Evolutionary conservation across 2,888 invertebrate genomes (phyloP).

Genomic region (Chaetogeoica ovagalla): DNA sequence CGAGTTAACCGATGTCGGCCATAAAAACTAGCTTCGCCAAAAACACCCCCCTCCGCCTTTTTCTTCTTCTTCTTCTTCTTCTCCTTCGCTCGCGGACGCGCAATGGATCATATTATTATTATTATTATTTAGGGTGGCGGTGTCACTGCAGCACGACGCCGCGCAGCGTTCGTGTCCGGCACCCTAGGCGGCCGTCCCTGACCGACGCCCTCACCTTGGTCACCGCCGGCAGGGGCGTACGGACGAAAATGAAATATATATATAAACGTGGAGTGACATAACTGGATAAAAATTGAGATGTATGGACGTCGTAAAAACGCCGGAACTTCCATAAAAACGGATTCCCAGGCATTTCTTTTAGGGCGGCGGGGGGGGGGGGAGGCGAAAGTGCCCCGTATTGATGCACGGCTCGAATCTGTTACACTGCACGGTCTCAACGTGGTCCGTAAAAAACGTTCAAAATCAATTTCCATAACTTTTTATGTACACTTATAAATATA

Average conservation of each 20-base stretch:
- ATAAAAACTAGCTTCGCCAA: constrained; percentile 45
- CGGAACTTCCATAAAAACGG: constrained; percentile 52
- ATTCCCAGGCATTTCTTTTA: constrained; percentile 44
- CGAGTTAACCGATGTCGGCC: constrained; percentile 36
- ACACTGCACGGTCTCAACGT: constrained; percentile 36
- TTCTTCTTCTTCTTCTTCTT: too few species aligned
- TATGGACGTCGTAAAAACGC: constrained; percentile 51
- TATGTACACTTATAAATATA: background rate
- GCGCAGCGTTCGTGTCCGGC: constrained; percentile 17
- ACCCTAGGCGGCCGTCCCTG: constrained; percentile 42
- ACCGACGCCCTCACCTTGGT: constrained; percentile 43
- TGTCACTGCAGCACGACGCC: constrained; percentile 3
- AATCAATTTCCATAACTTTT: constrained; percentile 45
- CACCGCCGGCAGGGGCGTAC: background rate
- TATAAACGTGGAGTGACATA: constrained; percentile 53
- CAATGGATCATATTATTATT: constrained; percentile 36
- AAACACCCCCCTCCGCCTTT: too few species aligned
- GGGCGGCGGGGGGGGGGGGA: background rate
- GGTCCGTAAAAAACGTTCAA: constrained; percentile 34
- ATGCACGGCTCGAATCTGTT: too few species aligned
- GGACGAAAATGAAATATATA: constrained; percentile 49
- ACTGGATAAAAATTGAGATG: constrained; percentile 53
- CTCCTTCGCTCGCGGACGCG: constrained; percentile 22
- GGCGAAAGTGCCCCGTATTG: constrained; percentile 24
- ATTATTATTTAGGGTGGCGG: too few species aligned